These are phyloP conservation scores for Deroplatys truncata DNA, from an alignment of 2,888 invertebrate genomes.

Conservation along the genomic window DNA sequence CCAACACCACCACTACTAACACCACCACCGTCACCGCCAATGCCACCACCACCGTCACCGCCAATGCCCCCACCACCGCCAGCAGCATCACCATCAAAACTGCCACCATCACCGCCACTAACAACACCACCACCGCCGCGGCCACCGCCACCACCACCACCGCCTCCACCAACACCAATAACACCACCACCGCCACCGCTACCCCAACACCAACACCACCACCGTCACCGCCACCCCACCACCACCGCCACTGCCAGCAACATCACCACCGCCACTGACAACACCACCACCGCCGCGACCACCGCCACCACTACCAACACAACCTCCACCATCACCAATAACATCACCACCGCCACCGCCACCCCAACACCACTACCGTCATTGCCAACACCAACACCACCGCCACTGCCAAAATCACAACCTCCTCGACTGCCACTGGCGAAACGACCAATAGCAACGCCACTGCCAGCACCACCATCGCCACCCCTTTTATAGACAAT, in stretches of 20 bases:
- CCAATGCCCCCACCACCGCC: too few species aligned
- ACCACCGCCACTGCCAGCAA: too few species aligned
- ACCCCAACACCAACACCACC: too few species aligned
- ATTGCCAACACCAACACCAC: too few species aligned
- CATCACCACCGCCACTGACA: too few species aligned
- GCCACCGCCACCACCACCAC: not conserved
- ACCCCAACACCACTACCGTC: too few species aligned
- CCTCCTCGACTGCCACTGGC: not conserved
- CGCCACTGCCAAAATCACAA: too few species aligned
- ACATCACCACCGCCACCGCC: not conserved
- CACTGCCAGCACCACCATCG: not conserved
- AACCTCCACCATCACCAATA: not conserved
- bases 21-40: not conserved
- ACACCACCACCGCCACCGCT: too few species aligned
- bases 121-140: not conserved
- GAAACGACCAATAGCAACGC: not conserved
- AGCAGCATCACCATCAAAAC: too few species aligned
- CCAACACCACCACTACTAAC: not conserved
- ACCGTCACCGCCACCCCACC: too few species aligned
- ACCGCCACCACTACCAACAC: not conserved
- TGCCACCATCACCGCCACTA: not conserved
- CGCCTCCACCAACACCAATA: not conserved
- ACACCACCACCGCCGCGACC: too few species aligned
- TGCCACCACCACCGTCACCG: not conserved
- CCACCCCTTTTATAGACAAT: too few species aligned